phyloP scores from a whole-genome alignment of 2,113 vertebrate species.

The Bostrychus sinensis region DNA sequence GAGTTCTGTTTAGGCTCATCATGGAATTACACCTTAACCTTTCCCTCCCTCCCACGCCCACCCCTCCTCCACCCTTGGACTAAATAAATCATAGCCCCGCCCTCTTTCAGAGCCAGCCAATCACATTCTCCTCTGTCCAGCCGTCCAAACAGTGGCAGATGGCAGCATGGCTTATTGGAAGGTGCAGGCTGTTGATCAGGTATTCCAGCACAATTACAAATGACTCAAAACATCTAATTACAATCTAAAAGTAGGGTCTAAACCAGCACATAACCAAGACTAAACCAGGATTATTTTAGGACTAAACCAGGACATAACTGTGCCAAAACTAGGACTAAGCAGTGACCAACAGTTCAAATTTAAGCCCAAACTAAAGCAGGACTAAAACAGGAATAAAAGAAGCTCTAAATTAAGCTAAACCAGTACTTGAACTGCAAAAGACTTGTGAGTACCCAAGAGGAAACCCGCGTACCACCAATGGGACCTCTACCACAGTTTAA shows the following conservation, averaged over 20 bases:
- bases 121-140: neutral
- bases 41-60: neutral
- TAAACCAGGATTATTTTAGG: too few species aligned
- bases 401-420: too few species aligned
- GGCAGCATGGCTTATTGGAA: neutral
- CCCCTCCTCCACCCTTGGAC: neutral
- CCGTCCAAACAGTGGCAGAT: conserved; percentile 1
- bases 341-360: too few species aligned
- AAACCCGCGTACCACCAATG: too few species aligned
- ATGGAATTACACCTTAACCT: conserved; percentile 4
- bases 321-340: too few species aligned
- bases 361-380: too few species aligned
- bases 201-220: neutral
- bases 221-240: neutral
- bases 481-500: too few species aligned
- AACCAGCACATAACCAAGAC: too few species aligned
- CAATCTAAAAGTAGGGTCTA: neutral
- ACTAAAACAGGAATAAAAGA: too few species aligned
- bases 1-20: conserved; percentile 11
- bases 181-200: neutral
- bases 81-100: conserved; percentile 1
- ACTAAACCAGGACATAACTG: too few species aligned
- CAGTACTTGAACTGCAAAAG: too few species aligned
- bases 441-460: too few species aligned
- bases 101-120: neutral